Base-by-base conservation (phyloP, 2,888 invertebrate species). In the Loripinus fragilis region DNA sequence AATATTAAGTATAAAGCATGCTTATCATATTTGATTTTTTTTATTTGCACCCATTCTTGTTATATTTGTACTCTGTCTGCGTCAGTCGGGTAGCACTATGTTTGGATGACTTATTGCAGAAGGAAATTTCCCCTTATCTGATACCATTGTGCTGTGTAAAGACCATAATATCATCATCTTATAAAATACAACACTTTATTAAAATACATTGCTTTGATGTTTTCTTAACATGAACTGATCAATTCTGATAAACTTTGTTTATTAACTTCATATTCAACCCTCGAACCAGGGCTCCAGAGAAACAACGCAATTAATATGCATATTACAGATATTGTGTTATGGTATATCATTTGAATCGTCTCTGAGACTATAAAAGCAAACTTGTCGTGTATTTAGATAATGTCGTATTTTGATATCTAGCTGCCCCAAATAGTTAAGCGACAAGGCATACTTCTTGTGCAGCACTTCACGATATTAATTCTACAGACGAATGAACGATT, bases 241-340 rank as follows among this genome's bases (percentile, higher is more conserved):
- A 48, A 71, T 67, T 71, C 41, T 50, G 83, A 83, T 83, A 83
- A 83, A 78, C 78, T 73, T 73, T 72, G 55, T 83, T 80, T 83
- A 83, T 80, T 79, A 71, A 67, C 12, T 60, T 30, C 60, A 60
- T 23, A 60, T 60, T 60, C 60, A 33, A 33, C 8, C 23, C 33
- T 33, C 60, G 60, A 60, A 30, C 12, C 38, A 38, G 38, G 38
- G 38, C 38, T 38, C 38, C 38, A 38, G 38, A 38, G 38, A 38
- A 38, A 12, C 38, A 12, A 12, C 5, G 38, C 38, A 38, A 5
- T 12, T 8, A 38, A 38, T 38, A 38, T 8, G 12, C 5, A 38
- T 38, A 38, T 38, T 38, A 38, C 38, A 38, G 7, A 12, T 38
- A 8, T 12, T 38, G 38, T 12, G 38, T 38, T 38, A 8, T 12